Percentiles rank a stretch among this genome's conserved stretches.
These are phyloP conservation scores for Chelonus formosanus DNA, from an alignment of 2,888 invertebrate species.

Conservation along the genomic window DNA sequence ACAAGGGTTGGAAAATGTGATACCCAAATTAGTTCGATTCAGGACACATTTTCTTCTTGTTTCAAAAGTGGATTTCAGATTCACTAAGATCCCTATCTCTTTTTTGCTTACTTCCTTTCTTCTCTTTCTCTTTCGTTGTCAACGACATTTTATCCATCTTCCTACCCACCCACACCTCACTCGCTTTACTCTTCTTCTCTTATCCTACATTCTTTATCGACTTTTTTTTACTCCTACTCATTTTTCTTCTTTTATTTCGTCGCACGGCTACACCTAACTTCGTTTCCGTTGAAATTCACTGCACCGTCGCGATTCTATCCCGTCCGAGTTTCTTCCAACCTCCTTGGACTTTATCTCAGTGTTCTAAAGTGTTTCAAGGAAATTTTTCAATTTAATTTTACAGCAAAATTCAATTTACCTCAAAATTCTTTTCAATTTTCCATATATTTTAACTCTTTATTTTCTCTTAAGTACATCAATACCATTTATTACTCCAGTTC, in stretches of 20 bases:
- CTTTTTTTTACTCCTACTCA: constrained; percentile 4
- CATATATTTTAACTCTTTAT: constrained; percentile 8
- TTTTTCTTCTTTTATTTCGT: constrained; percentile 22
- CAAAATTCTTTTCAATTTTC: constrained; percentile 43
- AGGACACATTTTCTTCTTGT: constrained; percentile 50
- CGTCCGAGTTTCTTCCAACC: constrained; percentile 22
- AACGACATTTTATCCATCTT: not conserved
- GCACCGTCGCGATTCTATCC: constrained; percentile 21
- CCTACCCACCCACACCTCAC: not conserved
- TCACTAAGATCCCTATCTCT: constrained; percentile 35
- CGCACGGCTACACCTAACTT: constrained; percentile 34
- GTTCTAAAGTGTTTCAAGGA: constrained; percentile 3
- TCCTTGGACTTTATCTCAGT: constrained; percentile 9
- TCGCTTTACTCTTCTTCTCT: constrained; percentile 18
- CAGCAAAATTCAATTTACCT: constrained; percentile 54
- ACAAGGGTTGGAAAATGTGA: constrained; percentile 16
- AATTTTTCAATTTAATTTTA: constrained; percentile 31
- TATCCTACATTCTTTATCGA: not conserved
- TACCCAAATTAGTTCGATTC: constrained; percentile 58
- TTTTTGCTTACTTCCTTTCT: constrained; percentile 15
- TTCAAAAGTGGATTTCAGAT: constrained; percentile 31
- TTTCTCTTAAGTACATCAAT: too few species aligned
- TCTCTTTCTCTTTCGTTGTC: not conserved
- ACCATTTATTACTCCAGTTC: too few species aligned
- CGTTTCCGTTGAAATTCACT: constrained; percentile 20